phyloP scores from a whole-genome alignment of 2,113 vertebrate species.

The Tetrax tetrax region DNA sequence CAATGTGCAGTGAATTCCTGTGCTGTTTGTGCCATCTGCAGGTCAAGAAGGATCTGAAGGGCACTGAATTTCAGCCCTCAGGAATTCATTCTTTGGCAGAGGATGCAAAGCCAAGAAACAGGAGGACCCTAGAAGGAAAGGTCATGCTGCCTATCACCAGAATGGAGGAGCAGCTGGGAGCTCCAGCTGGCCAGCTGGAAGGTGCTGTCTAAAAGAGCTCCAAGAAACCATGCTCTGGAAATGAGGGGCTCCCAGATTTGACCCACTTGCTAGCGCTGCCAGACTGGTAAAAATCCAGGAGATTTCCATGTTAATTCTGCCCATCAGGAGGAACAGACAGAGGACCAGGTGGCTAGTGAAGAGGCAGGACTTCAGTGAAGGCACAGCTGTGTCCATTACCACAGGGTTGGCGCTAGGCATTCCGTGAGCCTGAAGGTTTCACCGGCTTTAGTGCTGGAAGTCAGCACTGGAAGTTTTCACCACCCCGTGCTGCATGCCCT shows the following conservation, averaged over 20 bases:
- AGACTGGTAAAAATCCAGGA: neutral
- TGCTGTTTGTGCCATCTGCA: slow-evolving; percentile 37
- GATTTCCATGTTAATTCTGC: neutral
- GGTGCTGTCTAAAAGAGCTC: too few relatives aligned
- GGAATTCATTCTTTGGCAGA: rapidly evolving
- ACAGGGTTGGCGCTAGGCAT: too few relatives aligned
- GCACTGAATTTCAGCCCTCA: rapidly evolving
- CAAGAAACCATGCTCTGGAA: neutral
- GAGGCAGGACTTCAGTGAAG: neutral
- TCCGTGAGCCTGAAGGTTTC: neutral
- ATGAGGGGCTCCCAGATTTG: neutral
- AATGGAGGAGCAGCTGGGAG: neutral
- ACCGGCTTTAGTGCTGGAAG: neutral
- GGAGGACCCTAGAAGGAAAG: neutral
- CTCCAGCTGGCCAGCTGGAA: neutral
- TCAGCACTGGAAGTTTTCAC: too few relatives aligned
- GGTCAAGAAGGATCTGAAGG: neutral
- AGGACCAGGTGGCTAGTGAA: rapidly evolving
- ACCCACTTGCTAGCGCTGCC: neutral
- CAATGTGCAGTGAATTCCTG: neutral
- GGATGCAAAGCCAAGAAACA: neutral
- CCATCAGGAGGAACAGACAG: neutral
- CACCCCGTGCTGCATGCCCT: rapidly evolving
- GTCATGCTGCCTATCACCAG: neutral
- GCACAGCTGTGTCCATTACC: neutral